phyloP scores from a whole-genome alignment of 2,113 vertebrate species.

The Hirundichthys speculiger region DNA sequence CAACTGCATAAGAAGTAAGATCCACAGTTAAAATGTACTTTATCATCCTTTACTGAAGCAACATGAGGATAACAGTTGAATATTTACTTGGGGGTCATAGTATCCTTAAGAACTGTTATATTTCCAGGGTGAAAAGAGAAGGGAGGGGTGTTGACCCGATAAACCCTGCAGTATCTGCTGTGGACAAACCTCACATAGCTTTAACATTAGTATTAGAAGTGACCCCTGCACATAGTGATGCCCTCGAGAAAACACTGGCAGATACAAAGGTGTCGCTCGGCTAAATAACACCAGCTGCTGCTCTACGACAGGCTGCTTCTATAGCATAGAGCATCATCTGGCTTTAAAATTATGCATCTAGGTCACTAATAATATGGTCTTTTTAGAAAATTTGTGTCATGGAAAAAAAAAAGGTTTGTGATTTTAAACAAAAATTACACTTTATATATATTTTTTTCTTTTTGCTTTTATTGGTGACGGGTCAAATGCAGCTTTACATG shows the following conservation, averaged over 20 bases:
- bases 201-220: slow-evolving; percentile 20
- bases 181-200: slow-evolving; percentile 7
- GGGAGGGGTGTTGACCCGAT: slow-evolving; percentile 14
- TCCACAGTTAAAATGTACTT: no score
- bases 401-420: no score
- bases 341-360: no score
- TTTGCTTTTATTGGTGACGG: no score
- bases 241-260: slow-evolving; percentile 38
- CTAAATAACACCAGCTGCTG: slow-evolving; percentile 62
- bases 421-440: no score
- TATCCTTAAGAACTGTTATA: not conserved
- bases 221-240: slow-evolving; percentile 53
- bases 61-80: not conserved
- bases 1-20: no score
- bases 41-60: no score
- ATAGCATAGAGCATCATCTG: not conserved
- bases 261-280: slow-evolving; percentile 46
- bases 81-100: not conserved
- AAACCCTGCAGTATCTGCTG: slow-evolving; percentile 28
- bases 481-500: no score
- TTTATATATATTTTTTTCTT: no score
- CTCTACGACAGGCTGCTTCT: slow-evolving; percentile 18
- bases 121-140: not conserved
- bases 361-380: not conserved
- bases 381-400: not conserved